Conservation (phyloP, 2,888 invertebrate species). For the Nasonovia ribisnigri region DNA sequence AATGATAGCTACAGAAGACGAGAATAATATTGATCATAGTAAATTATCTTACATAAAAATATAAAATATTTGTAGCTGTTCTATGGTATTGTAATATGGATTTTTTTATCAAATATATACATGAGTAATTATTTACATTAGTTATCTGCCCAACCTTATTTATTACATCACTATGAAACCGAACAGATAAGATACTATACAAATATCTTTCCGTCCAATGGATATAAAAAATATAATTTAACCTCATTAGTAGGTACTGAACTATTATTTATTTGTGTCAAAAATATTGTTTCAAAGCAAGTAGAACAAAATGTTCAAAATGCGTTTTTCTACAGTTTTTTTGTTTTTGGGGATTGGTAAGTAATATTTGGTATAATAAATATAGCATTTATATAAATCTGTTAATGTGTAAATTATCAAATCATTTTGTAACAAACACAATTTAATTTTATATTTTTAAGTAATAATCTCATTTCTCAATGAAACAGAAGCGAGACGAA, state of each 20-base stretch:
- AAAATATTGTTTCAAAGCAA: neutral
- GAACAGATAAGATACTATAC: slow-evolving; percentile 49
- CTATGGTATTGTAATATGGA: slow-evolving; percentile 11
- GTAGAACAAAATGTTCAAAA: slow-evolving; percentile 35
- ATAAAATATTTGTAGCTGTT: slow-evolving; percentile 31
- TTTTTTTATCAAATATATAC: slow-evolving; percentile 11
- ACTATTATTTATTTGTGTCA: neutral
- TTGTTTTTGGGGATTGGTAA: slow-evolving; percentile 50
- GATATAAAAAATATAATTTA: neutral
- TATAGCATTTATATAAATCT: neutral
- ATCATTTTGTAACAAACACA: neutral
- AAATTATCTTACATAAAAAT: slow-evolving; percentile 63
- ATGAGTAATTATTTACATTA: slow-evolving; percentile 63
- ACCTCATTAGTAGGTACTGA: neutral
- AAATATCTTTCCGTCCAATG: slow-evolving; percentile 40
- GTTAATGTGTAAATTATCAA: neutral
- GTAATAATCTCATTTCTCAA: slow-evolving; percentile 78
- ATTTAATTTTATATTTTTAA: slow-evolving; percentile 70
- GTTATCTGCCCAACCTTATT: slow-evolving; percentile 57
- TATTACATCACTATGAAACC: slow-evolving; percentile 38
- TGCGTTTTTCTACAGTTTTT: slow-evolving; percentile 49
- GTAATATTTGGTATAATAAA: slow-evolving; percentile 16
- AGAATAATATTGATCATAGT: slow-evolving; percentile 62
- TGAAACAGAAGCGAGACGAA: slow-evolving; percentile 83
- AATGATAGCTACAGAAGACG: slow-evolving; percentile 50